Evolutionary conservation across 2,113 vertebrate genomes (phyloP).

Genomic region (Axis porcinus): DNA sequence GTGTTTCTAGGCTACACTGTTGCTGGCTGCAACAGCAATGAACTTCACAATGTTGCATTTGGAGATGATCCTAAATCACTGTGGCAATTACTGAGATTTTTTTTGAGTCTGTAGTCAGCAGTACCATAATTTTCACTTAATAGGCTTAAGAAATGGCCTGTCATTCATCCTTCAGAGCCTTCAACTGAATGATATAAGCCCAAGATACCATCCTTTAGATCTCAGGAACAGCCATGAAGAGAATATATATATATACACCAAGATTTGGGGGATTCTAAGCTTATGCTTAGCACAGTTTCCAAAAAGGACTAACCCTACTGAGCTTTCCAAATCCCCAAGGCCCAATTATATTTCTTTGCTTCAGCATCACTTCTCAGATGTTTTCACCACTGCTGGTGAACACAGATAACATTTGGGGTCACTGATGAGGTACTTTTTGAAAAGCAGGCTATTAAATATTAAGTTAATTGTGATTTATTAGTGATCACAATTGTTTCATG

Average conservation of each 20-base stretch:
- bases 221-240: background rate
- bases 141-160: constrained; percentile 39
- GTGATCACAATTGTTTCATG: background rate
- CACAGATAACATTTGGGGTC: constrained; percentile 53
- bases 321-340: constrained; percentile 57
- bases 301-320: constrained; percentile 19
- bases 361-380: constrained; percentile 40
- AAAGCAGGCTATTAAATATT: constrained; percentile 10
- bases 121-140: constrained; percentile 54
- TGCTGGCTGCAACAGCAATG: background rate
- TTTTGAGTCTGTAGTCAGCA: background rate
- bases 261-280: constrained; percentile 39
- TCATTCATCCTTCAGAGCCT: constrained; percentile 39
- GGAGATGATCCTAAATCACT: constrained; percentile 20
- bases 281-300: constrained; percentile 43
- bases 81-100: constrained; percentile 38
- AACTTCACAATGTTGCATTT: background rate
- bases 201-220: constrained; percentile 41
- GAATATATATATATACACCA: background rate
- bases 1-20: background rate
- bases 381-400: constrained; percentile 52
- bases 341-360: constrained; percentile 57
- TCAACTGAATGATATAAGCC: constrained; percentile 38
- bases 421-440: background rate
- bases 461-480: constrained; percentile 21